A percentile compares a stretch with the other conserved stretches of the same genome.
phyloP scores from a whole-genome alignment of 2,888 invertebrate genomes.

The Pseudococcus longispinus region DNA sequence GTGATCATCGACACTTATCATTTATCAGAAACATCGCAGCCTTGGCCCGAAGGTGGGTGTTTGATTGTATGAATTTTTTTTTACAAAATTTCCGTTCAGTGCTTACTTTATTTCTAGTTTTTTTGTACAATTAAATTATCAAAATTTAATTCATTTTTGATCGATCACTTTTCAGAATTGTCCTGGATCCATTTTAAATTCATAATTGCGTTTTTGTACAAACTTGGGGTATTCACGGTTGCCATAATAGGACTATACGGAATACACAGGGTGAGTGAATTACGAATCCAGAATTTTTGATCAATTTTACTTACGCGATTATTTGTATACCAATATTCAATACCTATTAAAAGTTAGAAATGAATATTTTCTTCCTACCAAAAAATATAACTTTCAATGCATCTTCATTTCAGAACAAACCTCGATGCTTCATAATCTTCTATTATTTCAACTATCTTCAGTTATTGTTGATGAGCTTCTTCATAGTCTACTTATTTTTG shows the following conservation, averaged over 20 bases:
- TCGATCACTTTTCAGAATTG: neutral
- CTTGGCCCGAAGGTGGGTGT: neutral
- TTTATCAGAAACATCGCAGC: neutral
- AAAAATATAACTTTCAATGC: neutral
- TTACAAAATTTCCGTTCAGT: neutral
- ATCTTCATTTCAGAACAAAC: neutral
- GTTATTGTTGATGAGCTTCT: neutral
- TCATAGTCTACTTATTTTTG: neutral
- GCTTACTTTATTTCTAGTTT: neutral
- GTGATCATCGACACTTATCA: neutral
- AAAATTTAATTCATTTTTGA: neutral
- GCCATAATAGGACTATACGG: neutral
- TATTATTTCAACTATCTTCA: slow-evolving; percentile 18
- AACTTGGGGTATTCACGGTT: neutral
- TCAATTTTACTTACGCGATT: neutral
- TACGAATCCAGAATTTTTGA: neutral
- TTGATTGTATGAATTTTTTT: neutral
- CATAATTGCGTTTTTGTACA: neutral
- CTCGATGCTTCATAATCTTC: neutral
- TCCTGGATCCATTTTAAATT: neutral
- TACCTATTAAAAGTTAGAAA: neutral
- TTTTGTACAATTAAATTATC: neutral
- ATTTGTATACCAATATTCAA: neutral
- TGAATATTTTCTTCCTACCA: neutral
- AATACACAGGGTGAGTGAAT: neutral